phyloP scores from a whole-genome alignment of 2,113 vertebrate genomes.

The Antennarius striatus region DNA sequence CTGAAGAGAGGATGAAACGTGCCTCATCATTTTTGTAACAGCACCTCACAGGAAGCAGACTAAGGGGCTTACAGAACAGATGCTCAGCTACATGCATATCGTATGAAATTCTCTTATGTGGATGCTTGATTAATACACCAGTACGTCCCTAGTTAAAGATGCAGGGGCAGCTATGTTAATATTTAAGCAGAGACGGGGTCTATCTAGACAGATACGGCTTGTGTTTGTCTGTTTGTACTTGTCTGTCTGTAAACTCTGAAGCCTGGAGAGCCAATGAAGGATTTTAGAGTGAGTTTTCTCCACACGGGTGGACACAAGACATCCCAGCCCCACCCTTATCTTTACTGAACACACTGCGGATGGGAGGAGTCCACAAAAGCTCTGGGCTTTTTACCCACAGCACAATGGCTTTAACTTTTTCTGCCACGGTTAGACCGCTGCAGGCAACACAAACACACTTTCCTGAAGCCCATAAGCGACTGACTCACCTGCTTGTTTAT shows the following conservation, averaged over 20 bases:
- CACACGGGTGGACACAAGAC: conserved; percentile 40
- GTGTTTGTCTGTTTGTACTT: background rate
- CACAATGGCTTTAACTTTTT: conserved; percentile 31
- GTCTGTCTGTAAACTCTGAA: conserved; percentile 5
- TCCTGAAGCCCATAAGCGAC: no score
- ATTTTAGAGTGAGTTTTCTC: conserved; percentile 38
- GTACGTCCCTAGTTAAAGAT: conserved; percentile 2
- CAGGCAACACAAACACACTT: conserved; percentile 9
- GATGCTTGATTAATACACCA: conserved; percentile 6
- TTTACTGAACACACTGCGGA: conserved; percentile 54
- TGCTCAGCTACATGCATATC: conserved; percentile 5
- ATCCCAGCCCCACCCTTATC: conserved; percentile 58
- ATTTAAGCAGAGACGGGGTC: conserved; percentile 18
- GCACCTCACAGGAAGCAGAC: conserved; percentile 33
- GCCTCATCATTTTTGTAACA: conserved; percentile 56
- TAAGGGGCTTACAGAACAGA: conserved; percentile 18
- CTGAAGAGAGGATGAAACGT: conserved; percentile 17
- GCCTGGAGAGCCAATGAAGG: conserved; percentile 19
- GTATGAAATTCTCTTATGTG: background rate
- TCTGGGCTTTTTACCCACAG: conserved; percentile 26
- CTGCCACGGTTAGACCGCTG: conserved; percentile 37
- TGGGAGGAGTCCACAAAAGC: conserved; percentile 30
- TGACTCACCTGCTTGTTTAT: no score
- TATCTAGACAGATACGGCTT: conserved; percentile 15
- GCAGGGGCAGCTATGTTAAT: no score